These are phyloP conservation scores for Agrochola litura DNA, from an alignment of 2,888 invertebrate species.

Conservation along the genomic window DNA sequence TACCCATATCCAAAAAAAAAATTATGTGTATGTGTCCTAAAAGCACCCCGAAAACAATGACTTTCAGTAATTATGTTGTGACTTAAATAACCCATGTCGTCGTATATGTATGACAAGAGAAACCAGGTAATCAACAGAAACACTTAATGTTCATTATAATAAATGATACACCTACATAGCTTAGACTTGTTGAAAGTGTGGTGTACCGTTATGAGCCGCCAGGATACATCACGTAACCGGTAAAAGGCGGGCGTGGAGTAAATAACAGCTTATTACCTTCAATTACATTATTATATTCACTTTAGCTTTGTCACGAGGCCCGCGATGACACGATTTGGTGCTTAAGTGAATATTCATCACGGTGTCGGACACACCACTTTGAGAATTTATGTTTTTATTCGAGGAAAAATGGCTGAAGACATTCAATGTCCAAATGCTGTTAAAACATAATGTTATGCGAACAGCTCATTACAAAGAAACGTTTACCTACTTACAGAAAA, in stretches of 20 bases:
- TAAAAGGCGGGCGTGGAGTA: conserved; percentile 74
- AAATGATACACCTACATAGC: conserved; percentile 57
- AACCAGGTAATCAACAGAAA: conserved; percentile 48
- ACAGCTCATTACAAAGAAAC: conserved; percentile 22
- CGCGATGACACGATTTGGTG: conserved; percentile 75
- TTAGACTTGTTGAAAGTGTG: conserved; percentile 64
- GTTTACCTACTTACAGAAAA: conserved; percentile 32
- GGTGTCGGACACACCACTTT: conserved; percentile 56
- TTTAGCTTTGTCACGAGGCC: conserved; percentile 81
- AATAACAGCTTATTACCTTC: conserved; percentile 79
- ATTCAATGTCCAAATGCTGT: not conserved
- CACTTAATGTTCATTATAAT: conserved; percentile 57
- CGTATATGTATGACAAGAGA: conserved; percentile 21
- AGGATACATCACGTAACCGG: conserved; percentile 74
- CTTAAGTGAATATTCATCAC: conserved; percentile 74
- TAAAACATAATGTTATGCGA: not conserved
- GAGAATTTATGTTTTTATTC: conserved; percentile 51
- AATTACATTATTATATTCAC: conserved; percentile 86
- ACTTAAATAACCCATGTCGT: conserved; percentile 11
- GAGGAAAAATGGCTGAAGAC: conserved; percentile 17
- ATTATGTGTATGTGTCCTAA: no score
- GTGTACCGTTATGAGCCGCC: conserved; percentile 61
- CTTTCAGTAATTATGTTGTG: not conserved
- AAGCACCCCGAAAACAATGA: not conserved
- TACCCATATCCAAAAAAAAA: no score